A percentile compares a stretch with the other conserved stretches of the same genome.
Conservation (phyloP, 2,797 vertebrate species). For the Capromys pilorides region DNA sequence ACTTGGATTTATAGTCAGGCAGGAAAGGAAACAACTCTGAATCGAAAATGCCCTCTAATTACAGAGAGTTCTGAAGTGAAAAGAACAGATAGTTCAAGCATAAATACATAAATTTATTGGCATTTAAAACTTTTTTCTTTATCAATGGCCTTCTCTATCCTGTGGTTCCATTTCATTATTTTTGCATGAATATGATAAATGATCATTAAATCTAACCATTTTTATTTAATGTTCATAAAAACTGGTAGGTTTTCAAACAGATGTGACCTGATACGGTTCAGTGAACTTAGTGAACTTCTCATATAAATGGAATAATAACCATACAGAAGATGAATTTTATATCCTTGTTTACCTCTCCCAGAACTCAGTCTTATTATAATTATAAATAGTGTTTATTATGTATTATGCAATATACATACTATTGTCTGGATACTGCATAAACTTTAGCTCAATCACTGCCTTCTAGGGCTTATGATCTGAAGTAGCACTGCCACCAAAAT, state of each 20-base stretch:
- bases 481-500: neutral
- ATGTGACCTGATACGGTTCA: constrained; percentile 75
- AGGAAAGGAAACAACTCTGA: neutral
- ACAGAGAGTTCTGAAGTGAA: constrained; percentile 51
- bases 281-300: constrained; percentile 77
- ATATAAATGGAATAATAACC: constrained; percentile 75
- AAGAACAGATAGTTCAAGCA: neutral
- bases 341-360: constrained; percentile 67
- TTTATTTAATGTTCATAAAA: constrained; percentile 79
- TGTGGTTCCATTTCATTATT: constrained; percentile 60
- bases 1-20: constrained; percentile 20
- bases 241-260: constrained; percentile 75
- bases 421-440: constrained; percentile 12
- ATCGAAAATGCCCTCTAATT: constrained; percentile 13
- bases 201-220: constrained; percentile 70
- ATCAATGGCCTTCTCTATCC: neutral
- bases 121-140: constrained; percentile 39
- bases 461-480: constrained; percentile 32
- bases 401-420: constrained; percentile 50
- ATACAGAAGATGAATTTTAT: constrained; percentile 74
- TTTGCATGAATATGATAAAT: constrained; percentile 76
- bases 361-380: constrained; percentile 72
- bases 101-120: constrained; percentile 5
- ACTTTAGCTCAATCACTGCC: constrained; percentile 44
- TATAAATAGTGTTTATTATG: constrained; percentile 73